Conservation (phyloP, 2,113 vertebrate species). For the Microcebus griseorufus region DNA sequence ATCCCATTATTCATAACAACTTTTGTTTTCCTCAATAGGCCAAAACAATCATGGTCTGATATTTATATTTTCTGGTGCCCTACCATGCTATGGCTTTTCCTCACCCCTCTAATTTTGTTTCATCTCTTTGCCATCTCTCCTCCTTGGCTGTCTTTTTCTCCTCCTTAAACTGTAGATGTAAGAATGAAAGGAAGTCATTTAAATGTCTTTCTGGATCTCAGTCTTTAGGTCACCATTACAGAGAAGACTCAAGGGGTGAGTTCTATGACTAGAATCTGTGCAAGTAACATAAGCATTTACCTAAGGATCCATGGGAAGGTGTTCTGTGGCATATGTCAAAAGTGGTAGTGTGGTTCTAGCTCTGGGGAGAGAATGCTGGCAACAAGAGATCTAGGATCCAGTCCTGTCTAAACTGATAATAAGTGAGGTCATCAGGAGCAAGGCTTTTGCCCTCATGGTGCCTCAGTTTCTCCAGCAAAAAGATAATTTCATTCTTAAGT, state of each 20-base stretch:
- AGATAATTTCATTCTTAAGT: not conserved
- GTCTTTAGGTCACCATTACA: not conserved
- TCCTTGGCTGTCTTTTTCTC: not conserved
- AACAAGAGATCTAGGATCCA: not conserved
- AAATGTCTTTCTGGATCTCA: not conserved
- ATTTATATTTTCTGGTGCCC: not conserved
- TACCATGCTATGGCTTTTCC: not conserved
- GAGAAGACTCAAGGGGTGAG: not conserved
- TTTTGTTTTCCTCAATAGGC: not conserved
- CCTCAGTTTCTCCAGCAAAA: not conserved
- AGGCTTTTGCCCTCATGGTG: not conserved
- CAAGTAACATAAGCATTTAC: not conserved
- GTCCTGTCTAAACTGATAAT: not conserved
- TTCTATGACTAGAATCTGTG: not conserved
- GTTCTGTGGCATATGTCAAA: not conserved
- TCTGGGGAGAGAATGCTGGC: too few relatives aligned
- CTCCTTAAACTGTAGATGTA: not conserved
- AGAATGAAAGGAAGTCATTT: not conserved
- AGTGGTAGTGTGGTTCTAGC: not conserved
- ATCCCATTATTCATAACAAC: not conserved
- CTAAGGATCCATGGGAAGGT: not conserved
- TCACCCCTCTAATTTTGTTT: not conserved
- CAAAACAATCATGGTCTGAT: not conserved
- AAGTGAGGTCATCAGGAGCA: not conserved
- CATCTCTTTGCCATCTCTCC: not conserved